Base-by-base conservation (phyloP, 2,888 invertebrate genomes). In the Scelioninae gen. 2 region DNA sequence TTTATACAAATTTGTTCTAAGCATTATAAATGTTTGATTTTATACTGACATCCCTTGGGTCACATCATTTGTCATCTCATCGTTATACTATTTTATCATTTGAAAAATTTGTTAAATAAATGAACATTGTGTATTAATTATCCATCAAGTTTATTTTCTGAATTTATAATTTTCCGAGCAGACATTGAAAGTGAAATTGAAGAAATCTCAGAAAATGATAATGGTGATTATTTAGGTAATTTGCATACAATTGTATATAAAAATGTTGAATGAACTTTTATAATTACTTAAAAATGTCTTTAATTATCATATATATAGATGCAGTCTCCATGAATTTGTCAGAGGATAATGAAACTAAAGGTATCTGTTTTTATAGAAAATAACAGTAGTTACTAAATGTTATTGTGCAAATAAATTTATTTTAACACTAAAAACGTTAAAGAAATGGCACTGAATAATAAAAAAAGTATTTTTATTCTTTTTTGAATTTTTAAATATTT, bases 31-130 rank as follows among this genome's bases (percentile, higher is more conserved):
- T n/a, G n/a, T n/a, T n/a, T n/a, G 6, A 25, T 25, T 25, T 25
- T 3, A 25, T 25, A 25, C 6, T 4, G 6, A 25, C 25, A 4
- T 25, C 6, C 25, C 3, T 25, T 25, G 25, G 6, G 6, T 25
- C 25, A 43, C 13, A 9, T 67, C 33, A 64, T 64, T 67, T 68
- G 75, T 72, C 74, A 74, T 74, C 74, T 74, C 71, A 74, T 74
- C 45, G 37, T 58, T 16, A 46, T 15, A 37, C 18, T 33, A 11
- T 22, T 22, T 43, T 50, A 33, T 25, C 25, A 4, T 25, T 25
- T 25, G 25, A 25, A 25, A 6, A 6, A 25, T 25, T 25, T 25
- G 3, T 25, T 25, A 25, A 25, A 25, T 25, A 4, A 25, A 4
- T 25, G 6, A 25, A 25, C 25, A 25, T n/a, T n/a, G n/a, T n/a